Evolutionary conservation across 2,888 invertebrate species (phyloP).

Genomic region (Epistrophella euchroma): DNA sequence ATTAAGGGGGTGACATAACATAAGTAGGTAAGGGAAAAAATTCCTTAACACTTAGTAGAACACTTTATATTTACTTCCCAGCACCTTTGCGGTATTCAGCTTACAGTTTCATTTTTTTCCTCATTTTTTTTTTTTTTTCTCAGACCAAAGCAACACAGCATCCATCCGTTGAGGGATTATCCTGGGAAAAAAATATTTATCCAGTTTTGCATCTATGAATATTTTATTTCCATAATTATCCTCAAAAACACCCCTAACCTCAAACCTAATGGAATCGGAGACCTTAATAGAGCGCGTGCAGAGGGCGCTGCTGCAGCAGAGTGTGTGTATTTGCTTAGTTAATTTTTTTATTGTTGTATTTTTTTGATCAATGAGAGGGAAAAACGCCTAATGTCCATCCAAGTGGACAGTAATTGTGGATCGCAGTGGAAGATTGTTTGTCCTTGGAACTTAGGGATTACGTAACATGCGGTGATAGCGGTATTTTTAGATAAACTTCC

Average conservation of each 20-base stretch:
- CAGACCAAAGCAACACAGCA: constrained; percentile 18
- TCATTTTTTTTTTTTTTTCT: neutral
- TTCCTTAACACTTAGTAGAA: constrained; percentile 70
- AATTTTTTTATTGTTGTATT: neutral
- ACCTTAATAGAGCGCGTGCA: constrained; percentile 42
- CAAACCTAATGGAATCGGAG: neutral
- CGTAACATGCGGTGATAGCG: constrained; percentile 53
- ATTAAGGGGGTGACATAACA: constrained; percentile 64
- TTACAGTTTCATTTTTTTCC: constrained; percentile 6
- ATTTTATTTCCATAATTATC: constrained; percentile 72
- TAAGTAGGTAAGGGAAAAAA: constrained; percentile 36
- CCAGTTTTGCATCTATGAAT: constrained; percentile 73
- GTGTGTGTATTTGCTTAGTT: constrained; percentile 20
- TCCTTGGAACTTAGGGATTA: constrained; percentile 56
- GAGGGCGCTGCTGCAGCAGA: constrained; percentile 19
- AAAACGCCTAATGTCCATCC: constrained; percentile 59
- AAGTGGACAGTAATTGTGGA: constrained; percentile 66
- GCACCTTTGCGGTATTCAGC: constrained; percentile 9
- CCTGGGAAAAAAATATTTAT: constrained; percentile 54
- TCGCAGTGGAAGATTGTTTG: constrained; percentile 73
- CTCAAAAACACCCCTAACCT: constrained; percentile 35
- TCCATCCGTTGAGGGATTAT: constrained; percentile 68
- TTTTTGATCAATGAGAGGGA: constrained; percentile 65
- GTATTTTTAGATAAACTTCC: constrained; percentile 64
- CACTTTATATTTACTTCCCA: constrained; percentile 66